Conservation (phyloP, 2,888 invertebrate species). For the Hymenopus coronatus region DNA sequence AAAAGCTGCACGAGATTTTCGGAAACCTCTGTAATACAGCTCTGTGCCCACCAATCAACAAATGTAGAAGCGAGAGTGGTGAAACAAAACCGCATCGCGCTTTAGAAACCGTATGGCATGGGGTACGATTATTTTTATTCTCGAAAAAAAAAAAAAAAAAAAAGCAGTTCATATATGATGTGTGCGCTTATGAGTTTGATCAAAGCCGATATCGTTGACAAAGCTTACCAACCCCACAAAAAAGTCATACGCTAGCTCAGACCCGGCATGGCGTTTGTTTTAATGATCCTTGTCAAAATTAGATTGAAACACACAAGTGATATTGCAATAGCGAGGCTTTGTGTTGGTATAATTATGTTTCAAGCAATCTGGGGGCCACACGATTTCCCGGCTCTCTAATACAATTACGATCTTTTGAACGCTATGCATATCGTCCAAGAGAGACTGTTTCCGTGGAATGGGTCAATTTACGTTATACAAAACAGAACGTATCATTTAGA, state of each 20-base stretch:
- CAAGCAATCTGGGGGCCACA: not conserved
- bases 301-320: not conserved
- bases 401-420: not conserved
- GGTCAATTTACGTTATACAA: not conserved
- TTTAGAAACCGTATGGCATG: not conserved
- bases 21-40: not conserved
- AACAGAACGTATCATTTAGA: not conserved
- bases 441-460: not conserved
- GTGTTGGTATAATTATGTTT: not conserved
- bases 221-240: not conserved
- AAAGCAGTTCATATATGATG: not conserved
- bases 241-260: not conserved
- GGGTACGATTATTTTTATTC: not conserved
- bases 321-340: not conserved
- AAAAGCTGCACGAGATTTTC: not conserved
- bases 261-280: not conserved
- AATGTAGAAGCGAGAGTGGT: not conserved
- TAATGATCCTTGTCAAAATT: not conserved
- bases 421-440: not conserved
- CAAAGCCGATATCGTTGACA: not conserved
- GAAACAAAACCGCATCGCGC: not conserved
- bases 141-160: not conserved
- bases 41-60: not conserved
- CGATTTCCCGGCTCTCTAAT: not conserved
- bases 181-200: not conserved